Evolutionary conservation across 2,888 invertebrate genomes (phyloP).

Genomic region (Brenthis hecate): DNA sequence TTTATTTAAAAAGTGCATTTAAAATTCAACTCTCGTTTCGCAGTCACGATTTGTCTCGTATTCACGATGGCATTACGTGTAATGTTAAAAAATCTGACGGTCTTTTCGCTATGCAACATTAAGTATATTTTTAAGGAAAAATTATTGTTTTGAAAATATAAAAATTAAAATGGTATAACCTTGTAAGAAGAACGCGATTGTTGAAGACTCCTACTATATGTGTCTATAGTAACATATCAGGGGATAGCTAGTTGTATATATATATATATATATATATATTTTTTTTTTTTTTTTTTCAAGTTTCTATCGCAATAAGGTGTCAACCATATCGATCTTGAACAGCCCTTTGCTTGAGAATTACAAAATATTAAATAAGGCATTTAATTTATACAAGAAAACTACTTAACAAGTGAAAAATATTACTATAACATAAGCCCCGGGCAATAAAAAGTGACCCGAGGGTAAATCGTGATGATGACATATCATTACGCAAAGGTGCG

Average conservation of each 20-base stretch:
- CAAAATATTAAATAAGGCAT: background rate
- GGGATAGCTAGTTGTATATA: too few relatives aligned
- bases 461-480: constrained; percentile 62
- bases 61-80: constrained; percentile 26
- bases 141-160: too few relatives aligned
- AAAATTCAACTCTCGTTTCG: constrained; percentile 27
- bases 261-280: too few relatives aligned
- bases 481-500: constrained; percentile 49
- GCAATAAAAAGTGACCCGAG: constrained; percentile 44
- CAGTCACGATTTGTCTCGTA: constrained; percentile 39
- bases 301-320: too few relatives aligned
- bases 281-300: too few relatives aligned
- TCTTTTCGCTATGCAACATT: background rate
- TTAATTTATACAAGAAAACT: background rate
- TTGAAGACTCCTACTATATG: too few relatives aligned
- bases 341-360: background rate
- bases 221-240: too few relatives aligned
- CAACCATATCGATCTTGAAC: too few relatives aligned
- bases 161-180: too few relatives aligned
- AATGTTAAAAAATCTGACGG: constrained; percentile 9
- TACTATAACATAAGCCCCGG: constrained; percentile 4
- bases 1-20: constrained; percentile 18
- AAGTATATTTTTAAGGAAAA: too few relatives aligned
- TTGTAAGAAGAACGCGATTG: too few relatives aligned
- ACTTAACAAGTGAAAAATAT: constrained; percentile 4